Base-by-base conservation (phyloP, 2,888 invertebrate genomes). In the Lottia gigantea region DNA sequence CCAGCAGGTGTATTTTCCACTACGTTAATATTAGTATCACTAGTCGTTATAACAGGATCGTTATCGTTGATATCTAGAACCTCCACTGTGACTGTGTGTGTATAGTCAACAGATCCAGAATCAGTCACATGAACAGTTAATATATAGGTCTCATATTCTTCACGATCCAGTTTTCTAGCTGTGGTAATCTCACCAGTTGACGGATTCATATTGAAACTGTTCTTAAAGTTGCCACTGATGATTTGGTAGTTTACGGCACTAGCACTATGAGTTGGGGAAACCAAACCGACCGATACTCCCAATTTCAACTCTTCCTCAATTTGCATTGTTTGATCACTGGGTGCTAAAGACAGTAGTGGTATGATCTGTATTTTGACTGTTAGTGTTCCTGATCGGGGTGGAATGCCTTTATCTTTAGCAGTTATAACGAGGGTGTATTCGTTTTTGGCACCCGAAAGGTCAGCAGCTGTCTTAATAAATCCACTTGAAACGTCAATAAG, bases 1-100 rank as follows among this genome's bases (percentile, higher is more conserved):
- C 82, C 83, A 16, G 76, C 70, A 6, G 81, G 79, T 3, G 71
- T 73, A 68, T 80, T 74, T 68, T 85, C 84, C 0, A 74, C 74
- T 0, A 84, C 73, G 40, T 62, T 16, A 1, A 76, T 67, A 2
- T 71, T 72, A 40, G 76, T 70, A 0, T 76, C 46, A 6, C 76
- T 70, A 0, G 72, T 55, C 0, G 70, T 65, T 74, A 82, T 82
- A 0, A 65, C 25, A 12, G 83, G 84, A 0, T 64, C 67, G 63
- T 79, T 74, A 67, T 85, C 83, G 66, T 85, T 85, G 12, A 80
- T 73, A 64, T 84, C 81, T 19, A 67, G 74, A 12, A 85, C 75
- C 31, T 63, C 66, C 25, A 79, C 68, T 46, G 76, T 67, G 15
- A 78, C 74, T 68, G 70, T 66, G n/a, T 74, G 66, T 46, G 76